phyloP scores from a whole-genome alignment of 2,113 vertebrate genomes.

The Corythornis cristatus region DNA sequence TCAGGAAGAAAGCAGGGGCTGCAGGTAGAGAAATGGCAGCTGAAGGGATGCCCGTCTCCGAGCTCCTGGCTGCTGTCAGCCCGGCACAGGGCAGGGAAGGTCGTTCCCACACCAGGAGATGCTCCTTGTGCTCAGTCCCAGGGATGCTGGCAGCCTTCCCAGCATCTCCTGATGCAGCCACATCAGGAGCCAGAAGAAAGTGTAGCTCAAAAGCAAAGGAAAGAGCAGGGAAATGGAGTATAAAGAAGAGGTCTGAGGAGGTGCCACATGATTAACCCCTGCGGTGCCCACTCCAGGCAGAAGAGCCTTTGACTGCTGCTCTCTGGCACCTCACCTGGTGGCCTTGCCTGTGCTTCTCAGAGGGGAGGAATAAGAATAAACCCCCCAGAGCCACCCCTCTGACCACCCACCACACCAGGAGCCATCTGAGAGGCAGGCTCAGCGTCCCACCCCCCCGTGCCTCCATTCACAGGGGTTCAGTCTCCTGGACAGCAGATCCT shows the following conservation, averaged over 20 bases:
- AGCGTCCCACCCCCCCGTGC: no score
- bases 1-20: background rate
- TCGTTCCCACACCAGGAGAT: background rate
- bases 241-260: background rate
- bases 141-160: background rate
- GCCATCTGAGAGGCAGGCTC: no score
- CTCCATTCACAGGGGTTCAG: no score
- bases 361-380: background rate
- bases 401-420: no score
- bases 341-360: background rate
- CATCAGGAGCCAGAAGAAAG: background rate
- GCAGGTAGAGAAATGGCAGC: background rate
- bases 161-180: background rate
- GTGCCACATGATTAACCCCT: background rate
- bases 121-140: background rate
- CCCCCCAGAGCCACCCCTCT: no score
- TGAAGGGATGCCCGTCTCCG: background rate
- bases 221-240: background rate
- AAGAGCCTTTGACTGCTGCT: background rate
- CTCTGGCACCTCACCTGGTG: background rate
- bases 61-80: background rate
- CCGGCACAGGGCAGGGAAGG: background rate
- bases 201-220: background rate
- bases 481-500: no score
- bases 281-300: background rate